Evolutionary conservation across 2,113 vertebrate genomes (phyloP), one percentile per base, ranked within the genome.

Genomic region (Anhinga rufa): DNA sequence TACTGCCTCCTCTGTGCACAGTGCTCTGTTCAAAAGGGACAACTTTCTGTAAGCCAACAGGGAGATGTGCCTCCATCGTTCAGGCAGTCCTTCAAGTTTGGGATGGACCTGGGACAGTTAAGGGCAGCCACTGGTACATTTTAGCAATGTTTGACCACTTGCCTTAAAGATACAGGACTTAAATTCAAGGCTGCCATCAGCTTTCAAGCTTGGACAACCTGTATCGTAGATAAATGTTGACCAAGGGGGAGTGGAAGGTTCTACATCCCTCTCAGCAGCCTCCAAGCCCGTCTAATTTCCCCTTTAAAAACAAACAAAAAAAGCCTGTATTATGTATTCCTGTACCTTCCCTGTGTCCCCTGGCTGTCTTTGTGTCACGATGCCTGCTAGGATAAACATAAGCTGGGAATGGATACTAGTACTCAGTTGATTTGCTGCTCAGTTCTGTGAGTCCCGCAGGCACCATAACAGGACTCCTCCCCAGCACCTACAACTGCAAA

Each of bases 221-320:
- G 13, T 72, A 7, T 70, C 0, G 0, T 61, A 14, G 1, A 2
- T 21, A 80, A 49, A 24, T 72, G 54, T 49, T 83, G n/a, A 62
- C 18, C 12, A 83, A 51, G 6, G 6, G 9, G 18, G 32, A 32
- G 9, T 36, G 51, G 81, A 90, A 70, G 25, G 13, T 34, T 79
- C 48, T 58, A 9, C 32, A 9, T 75, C 55, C 11, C 19, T 21
- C 18, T 8, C 24, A 79, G 13, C 3, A 82, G 28, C 17, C 22
- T 81, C 44, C 31, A 46, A 70, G 44, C 49, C 7, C 3, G 29
- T 54, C 40, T 68, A 14, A 66, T 82, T 88, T 78, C 31, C 20
- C 49, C 57, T 92, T 93, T 64, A 31, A 90, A 92, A 90, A 9
- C 36, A 49, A 82, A 25, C 36, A 61, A 60, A 54, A 57, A 65